Evolutionary conservation across 2,113 vertebrate genomes (phyloP).

Genomic region (Puntigrus tetrazona): DNA sequence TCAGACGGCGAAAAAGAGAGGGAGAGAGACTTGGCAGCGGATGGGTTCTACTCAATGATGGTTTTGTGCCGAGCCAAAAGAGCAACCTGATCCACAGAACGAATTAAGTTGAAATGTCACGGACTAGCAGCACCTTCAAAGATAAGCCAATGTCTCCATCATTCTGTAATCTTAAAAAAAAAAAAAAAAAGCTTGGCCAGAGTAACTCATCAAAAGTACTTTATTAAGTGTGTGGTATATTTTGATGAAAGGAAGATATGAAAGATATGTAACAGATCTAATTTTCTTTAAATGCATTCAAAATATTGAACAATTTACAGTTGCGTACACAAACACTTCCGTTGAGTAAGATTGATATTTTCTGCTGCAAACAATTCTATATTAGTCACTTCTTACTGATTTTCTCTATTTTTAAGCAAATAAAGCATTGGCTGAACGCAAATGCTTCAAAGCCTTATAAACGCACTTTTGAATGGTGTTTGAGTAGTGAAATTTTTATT

Average conservation of each 20-base stretch:
- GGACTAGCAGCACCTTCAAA: neutral
- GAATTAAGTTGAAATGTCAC: constrained; percentile 49
- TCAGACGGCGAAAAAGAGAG: neutral
- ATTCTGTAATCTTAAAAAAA: constrained; percentile 14
- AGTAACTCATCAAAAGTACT: neutral
- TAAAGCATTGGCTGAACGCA: neutral
- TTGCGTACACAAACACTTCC: neutral
- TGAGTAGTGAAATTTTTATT: neutral
- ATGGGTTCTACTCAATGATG: constrained; percentile 35
- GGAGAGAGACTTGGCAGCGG: constrained; percentile 34
- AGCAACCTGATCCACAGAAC: constrained; percentile 46
- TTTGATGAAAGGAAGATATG: neutral
- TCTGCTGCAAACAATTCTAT: neutral
- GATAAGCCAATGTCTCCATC: constrained; percentile 15
- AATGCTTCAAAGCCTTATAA: neutral
- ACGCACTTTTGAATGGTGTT: neutral
- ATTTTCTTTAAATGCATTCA: neutral
- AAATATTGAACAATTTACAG: neutral
- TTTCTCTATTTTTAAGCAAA: neutral
- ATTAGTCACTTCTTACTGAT: neutral
- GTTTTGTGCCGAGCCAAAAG: constrained; percentile 47
- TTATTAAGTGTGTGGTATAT: neutral
- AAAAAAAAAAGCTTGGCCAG: no score
- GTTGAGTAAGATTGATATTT: neutral
- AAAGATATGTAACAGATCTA: neutral